phyloP scores from a whole-genome alignment of 2,888 invertebrate genomes.

The Hoplodrina ambigua region DNA sequence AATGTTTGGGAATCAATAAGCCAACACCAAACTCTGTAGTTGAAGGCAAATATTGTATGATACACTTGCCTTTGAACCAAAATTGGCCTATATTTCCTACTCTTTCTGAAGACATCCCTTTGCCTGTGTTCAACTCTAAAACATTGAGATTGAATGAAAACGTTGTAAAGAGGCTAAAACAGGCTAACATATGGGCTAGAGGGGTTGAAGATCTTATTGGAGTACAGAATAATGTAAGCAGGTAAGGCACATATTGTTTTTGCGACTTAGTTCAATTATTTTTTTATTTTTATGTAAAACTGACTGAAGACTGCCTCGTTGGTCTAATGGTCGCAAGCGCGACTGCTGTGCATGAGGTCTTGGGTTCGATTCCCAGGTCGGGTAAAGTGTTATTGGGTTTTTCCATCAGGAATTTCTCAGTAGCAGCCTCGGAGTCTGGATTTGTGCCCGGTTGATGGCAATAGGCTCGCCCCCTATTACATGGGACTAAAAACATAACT shows the following conservation, averaged over 20 bases:
- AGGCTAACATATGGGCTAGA: slow-evolving; percentile 27
- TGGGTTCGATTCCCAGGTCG: too few species aligned
- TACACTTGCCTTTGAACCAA: slow-evolving; percentile 71
- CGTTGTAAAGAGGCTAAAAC: slow-evolving; percentile 11
- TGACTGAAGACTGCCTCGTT: too few species aligned
- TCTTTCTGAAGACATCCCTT: slow-evolving; percentile 55
- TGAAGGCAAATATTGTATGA: slow-evolving; percentile 80
- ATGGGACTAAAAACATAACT: too few species aligned
- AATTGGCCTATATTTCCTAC: slow-evolving; percentile 59
- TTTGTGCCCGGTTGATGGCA: too few species aligned
- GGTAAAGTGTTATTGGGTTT: too few species aligned
- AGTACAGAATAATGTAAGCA: slow-evolving; percentile 3
- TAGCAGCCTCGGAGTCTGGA: too few species aligned
- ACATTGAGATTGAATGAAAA: slow-evolving; percentile 36
- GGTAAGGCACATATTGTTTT: neutral
- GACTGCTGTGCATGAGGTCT: too few species aligned
- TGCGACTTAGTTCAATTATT: neutral
- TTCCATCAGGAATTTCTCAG: too few species aligned
- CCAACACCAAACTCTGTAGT: slow-evolving; percentile 64
- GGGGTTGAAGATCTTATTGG: slow-evolving; percentile 11
- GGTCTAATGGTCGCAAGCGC: too few species aligned
- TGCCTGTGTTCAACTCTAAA: slow-evolving; percentile 46
- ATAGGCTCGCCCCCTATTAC: too few species aligned
- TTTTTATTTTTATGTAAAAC: neutral
- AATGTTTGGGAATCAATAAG: slow-evolving; percentile 75